Evolutionary conservation across 2,888 invertebrate species (phyloP), one percentile per base, ranked within the genome.

Genomic region (Globia sparganii): DNA sequence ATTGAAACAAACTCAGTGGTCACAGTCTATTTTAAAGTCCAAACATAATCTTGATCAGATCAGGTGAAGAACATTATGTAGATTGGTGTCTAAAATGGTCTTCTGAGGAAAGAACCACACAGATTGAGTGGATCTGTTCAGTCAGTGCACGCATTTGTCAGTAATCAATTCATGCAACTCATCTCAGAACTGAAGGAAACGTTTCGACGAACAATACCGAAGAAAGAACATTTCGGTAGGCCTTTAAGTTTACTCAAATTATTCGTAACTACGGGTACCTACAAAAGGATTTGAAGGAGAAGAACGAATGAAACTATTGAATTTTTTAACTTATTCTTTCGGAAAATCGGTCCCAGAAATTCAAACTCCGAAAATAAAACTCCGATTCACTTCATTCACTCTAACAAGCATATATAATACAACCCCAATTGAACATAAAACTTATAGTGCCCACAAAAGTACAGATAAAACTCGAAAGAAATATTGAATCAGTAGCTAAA

Each of bases 401-500:
- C 13, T 5, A 34, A 62, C 6, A 25, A 25, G 21, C 61, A 25
- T n/a, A n/a, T n/a, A n/a, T 62, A 15, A 37, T 25, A 62, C 25
- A 61, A 34, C 5, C 25, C 61, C 34, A 11, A 13, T 34, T 34
- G 34, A 34, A 61, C 25, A 61, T 37, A 61, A 61, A 34, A 61
- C 9, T 61, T 11, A 4, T 37, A 21, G 61, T 25, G 5, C 61
- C 34, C 34, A 34, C 25, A 66, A 46, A 31, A 18, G 6, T 13
- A 58, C 25, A 61, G 11, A 49, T 25, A 64, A 56, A 77, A 73
- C 25, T 56, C 21, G 40, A 77, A 68, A 73, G 31, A 77, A 77
- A 78, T 81, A 75, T 81, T 3, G 11, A 81, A 53, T 69, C 75
- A 74, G 83, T 83, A 87, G 80, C 83, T 87, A 92, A 89, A 87